Evolutionary conservation across 2,113 vertebrate species (phyloP), one percentile per base, ranked within the genome.

Genomic region (Ardeotis arabs): DNA sequence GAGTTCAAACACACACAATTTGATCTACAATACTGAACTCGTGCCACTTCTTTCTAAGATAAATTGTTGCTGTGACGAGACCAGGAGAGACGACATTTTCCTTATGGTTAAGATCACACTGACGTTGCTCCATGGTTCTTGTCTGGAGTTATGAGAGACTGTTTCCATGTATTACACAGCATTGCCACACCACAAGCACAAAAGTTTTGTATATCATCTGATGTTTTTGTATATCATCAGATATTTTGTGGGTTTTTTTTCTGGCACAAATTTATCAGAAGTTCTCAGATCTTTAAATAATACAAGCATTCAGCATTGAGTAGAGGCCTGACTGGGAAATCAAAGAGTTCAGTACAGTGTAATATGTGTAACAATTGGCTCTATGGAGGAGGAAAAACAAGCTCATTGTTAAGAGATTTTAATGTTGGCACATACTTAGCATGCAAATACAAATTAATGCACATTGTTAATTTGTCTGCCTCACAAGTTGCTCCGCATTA

Each of bases 341-440:
- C 58, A 69, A 33, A 53, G 41, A 77, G 45, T 77, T 90, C 67
- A 77, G 52, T 44, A 59, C 29, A 85, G 63, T 33, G 45, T 70
- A 80, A 74, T 77, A 37, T n/a, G 14, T 59, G 56, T 67, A 93
- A 93, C 80, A 87, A 92, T 44, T 90, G 12, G 37, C 59, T 93
- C 83, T 74, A 69, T 29, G 39, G 27, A 95, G 58, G 39, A 73
- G 58, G 74, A 91, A 76, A 91, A 95, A 56, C 56, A 64, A 87
- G 47, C 18, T 87, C 69, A 87, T 89, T 93, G 66, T 87, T 83
- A 60, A 62, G 41, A 62, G 81, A 87, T 95, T 94, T 93, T 93
- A 70, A 80, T 39, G 59, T 33, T 93, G 84, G 84, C 87, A 86
- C 44, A 76, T 74, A 86, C 17, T 93, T 78, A 74, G 39, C 79